These are phyloP conservation scores for Zenarchopterus dispar DNA, from an alignment of 2,797 vertebrate genomes.

Conservation along the genomic window DNA sequence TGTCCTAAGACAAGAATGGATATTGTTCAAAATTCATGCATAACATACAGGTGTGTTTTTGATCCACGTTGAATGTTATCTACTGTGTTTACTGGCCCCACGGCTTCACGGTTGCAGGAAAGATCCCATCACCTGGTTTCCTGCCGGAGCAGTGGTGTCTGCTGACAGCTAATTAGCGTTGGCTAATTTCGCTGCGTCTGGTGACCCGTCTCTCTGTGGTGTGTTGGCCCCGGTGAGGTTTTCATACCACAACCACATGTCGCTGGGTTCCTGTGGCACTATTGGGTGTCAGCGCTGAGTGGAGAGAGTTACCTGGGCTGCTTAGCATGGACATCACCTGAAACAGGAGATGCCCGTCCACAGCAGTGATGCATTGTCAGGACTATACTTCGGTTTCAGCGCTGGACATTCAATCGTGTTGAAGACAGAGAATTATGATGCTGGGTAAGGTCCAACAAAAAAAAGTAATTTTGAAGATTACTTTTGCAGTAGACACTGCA, in stretches of 20 bases:
- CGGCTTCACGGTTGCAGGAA: conserved; percentile 29
- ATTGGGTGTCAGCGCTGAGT: conserved; percentile 58
- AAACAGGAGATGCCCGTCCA: conserved; percentile 50
- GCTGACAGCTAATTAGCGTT: conserved; percentile 63
- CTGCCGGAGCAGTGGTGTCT: conserved; percentile 1
- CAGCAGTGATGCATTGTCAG: conserved; percentile 24
- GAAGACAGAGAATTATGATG: conserved; percentile 6
- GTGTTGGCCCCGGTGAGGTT: conserved; percentile 25
- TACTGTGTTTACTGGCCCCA: not conserved
- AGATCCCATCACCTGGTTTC: conserved; percentile 13
- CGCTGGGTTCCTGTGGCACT: conserved; percentile 62
- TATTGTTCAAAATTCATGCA: no score
- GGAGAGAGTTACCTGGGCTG: conserved; percentile 52
- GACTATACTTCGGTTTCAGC: conserved; percentile 23
- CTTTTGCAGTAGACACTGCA: no score
- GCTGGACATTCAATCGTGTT: conserved; percentile 24
- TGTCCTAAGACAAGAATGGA: no score
- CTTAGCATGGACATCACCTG: conserved; percentile 26
- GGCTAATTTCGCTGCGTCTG: conserved; percentile 45
- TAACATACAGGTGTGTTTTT: no score
- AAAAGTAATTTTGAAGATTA: no score
- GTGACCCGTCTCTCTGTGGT: conserved; percentile 15
- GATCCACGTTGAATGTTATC: not conserved
- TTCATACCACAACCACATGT: conserved; percentile 55
- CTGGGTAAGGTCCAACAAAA: conserved; percentile 9